Percentiles rank a stretch among this genome's conserved stretches.
Conservation (phyloP, 2,888 invertebrate species). For the Pseudanteris insignis region DNA sequence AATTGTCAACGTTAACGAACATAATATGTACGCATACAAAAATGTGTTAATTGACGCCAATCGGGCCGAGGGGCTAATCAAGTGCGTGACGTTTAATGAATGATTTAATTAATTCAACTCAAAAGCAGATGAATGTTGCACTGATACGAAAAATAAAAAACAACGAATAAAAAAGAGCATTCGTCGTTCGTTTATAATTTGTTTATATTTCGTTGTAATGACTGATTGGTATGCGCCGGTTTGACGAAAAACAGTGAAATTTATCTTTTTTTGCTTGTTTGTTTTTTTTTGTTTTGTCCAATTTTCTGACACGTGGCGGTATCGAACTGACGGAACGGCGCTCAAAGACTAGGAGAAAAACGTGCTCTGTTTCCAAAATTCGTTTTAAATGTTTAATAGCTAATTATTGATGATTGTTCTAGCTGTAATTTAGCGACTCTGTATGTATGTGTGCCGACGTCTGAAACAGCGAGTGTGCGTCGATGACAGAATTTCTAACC, state of each 20-base stretch:
- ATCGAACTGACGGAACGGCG: constrained; percentile 16
- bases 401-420: constrained; percentile 44
- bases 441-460: constrained; percentile 16
- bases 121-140: constrained; percentile 35
- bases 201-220: constrained; percentile 21
- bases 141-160: constrained; percentile 13
- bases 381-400: constrained; percentile 46
- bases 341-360: constrained; percentile 10
- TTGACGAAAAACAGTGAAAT: not conserved
- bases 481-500: constrained; percentile 45
- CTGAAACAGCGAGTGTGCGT: constrained; percentile 22
- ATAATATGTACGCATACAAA: constrained; percentile 29
- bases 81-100: constrained; percentile 39
- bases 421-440: constrained; percentile 30
- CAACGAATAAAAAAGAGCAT: constrained; percentile 8
- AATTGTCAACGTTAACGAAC: constrained; percentile 29
- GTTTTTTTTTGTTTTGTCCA: constrained; percentile 1
- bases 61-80: constrained; percentile 36
- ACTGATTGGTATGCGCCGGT: constrained; percentile 8
- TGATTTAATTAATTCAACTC: constrained; percentile 40
- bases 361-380: constrained; percentile 34
- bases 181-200: constrained; percentile 23
- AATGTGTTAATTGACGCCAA: constrained; percentile 38
- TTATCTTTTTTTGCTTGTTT: not conserved
- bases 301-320: constrained; percentile 27